A percentile compares a stretch with the other conserved stretches of the same genome.
phyloP scores from a whole-genome alignment of 2,797 vertebrate species.

The Tamandua tetradactyla region DNA sequence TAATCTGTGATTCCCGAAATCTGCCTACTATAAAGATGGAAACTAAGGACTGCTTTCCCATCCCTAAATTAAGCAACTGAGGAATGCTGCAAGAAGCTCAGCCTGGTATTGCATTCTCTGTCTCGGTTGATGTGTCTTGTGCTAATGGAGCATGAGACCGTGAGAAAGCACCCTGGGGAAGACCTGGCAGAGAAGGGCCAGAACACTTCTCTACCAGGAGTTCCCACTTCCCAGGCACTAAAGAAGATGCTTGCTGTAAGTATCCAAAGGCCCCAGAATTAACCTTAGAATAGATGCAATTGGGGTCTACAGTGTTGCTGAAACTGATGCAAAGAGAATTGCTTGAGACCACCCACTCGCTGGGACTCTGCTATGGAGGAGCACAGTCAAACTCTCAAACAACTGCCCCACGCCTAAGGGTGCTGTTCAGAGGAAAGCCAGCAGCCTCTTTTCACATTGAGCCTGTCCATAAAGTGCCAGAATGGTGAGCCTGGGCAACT shows the following conservation, averaged over 20 bases:
- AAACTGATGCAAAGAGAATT: background rate
- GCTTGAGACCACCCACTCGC: background rate
- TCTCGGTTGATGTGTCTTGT: background rate
- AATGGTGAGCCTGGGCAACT: rapidly evolving
- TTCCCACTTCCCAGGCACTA: background rate
- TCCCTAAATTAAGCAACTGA: background rate
- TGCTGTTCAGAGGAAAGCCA: background rate
- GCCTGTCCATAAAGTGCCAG: background rate
- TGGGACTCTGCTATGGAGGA: background rate
- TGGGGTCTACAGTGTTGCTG: background rate
- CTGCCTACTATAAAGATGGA: background rate
- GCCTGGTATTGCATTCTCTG: background rate
- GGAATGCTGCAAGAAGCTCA: background rate
- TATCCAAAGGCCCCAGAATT: background rate
- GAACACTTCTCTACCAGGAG: rapidly evolving
- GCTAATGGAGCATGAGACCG: background rate
- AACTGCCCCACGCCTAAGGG: rapidly evolving
- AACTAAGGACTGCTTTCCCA: background rate
- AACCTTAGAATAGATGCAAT: background rate
- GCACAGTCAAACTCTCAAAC: rapidly evolving
- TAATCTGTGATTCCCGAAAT: background rate
- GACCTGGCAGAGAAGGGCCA: no score
- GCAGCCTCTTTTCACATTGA: rapidly evolving
- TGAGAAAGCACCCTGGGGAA: background rate
- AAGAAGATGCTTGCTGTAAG: background rate